Conservation (phyloP, 2,113 vertebrate species). For the Thamnophis sirtalis region DNA sequence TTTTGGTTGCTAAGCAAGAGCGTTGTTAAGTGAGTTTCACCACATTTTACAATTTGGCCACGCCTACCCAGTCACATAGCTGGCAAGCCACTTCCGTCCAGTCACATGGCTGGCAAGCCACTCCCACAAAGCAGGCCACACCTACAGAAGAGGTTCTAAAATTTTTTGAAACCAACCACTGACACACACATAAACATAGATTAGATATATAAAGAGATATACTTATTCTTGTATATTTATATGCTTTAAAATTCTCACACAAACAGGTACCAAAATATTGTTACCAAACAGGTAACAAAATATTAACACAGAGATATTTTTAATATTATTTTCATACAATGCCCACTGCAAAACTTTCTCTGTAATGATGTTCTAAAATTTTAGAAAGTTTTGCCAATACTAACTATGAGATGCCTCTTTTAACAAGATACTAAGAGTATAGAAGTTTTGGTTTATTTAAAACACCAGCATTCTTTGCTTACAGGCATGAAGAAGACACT, state of each 20-base stretch:
- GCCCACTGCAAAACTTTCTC: background rate
- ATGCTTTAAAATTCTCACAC: background rate
- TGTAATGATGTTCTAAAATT: background rate
- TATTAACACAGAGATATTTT: background rate
- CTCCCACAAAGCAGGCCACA: too few relatives aligned
- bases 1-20: too few relatives aligned
- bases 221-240: background rate
- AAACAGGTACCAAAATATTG: background rate
- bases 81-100: too few relatives aligned
- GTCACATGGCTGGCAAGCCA: too few relatives aligned
- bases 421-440: constrained; percentile 22
- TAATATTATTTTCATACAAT: background rate
- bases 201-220: background rate
- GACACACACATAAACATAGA: background rate
- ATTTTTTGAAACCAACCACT: too few relatives aligned
- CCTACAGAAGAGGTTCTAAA: too few relatives aligned
- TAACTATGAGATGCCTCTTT: background rate
- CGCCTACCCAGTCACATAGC: too few relatives aligned
- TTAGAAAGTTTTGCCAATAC: background rate
- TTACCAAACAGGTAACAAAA: background rate
- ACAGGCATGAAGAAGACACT: constrained; percentile 51
- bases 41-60: too few relatives aligned
- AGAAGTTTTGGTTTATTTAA: background rate
- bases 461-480: constrained; percentile 34
- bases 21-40: too few relatives aligned